Evolutionary conservation across 2,113 vertebrate genomes (phyloP), one percentile per base, ranked within the genome.

Genomic region (Nematolebias whitei): DNA sequence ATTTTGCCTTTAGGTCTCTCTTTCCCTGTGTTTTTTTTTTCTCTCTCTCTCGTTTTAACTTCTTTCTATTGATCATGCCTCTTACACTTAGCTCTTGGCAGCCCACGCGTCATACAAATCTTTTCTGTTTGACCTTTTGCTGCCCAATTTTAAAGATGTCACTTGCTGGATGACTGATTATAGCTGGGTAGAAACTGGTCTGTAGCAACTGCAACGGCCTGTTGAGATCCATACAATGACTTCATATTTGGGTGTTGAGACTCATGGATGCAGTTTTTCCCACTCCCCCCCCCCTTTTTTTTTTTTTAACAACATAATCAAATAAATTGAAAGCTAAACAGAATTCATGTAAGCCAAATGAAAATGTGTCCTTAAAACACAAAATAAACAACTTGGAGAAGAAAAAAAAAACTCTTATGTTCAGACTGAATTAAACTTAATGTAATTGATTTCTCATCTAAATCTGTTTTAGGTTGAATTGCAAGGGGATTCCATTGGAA

Each of bases 1-100:
- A 43, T 59, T 64, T 66, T 63, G 40, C 45, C 63, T 70, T 14
- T 8, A 52, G 20, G 13, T 71, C 58, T 73, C 60, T 49, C 45
- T 53, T 47, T 74, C 57, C 51, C 12, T 43, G 35, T 45, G 16
- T 47, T 5, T 32, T 51, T 47, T 32, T 52, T 4, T 29, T 18
- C 5, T 52, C 2, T 49, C 57, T 48, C 29, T 45, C n/a, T n/a
- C n/a, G n/a, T 70, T 29, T 53, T 67, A 32, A 55, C 19, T 54
- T 76, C 58, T 79, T 14, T 57, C 29, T 56, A 59, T 71, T 52
- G 68, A 78, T 71, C 22, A 20, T 23, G 41, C 48, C 54, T 43
- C 47, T 11, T 18, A 12, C 44, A 43, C 38, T 16, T 20, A 41
- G n/a, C 16, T 26, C 51, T 63, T 6, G 2, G 48, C 52, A 49